Base-by-base conservation (phyloP, 1,140 invertebrate species). In the Drosophila kepulauana region DNA sequence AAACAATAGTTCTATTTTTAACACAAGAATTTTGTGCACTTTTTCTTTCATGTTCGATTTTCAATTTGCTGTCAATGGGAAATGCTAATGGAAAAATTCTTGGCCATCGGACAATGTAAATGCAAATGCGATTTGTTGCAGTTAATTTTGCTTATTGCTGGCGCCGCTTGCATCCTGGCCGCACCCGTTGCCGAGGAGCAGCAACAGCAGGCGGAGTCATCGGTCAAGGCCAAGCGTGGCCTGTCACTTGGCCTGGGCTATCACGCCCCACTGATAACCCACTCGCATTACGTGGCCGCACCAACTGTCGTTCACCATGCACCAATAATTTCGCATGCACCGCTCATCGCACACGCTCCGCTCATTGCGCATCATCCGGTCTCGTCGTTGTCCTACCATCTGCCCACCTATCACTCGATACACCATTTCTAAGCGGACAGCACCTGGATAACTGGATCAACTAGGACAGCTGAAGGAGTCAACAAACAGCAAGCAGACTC, bases 261-360 rank as follows among this genome's bases (percentile, higher is more conserved):
- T 54, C 91, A 92, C 71, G 81, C 91, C 41, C 91, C 91, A 16
- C n/a, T 92, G 46, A 20, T 92, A 15, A 81, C 91, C 25, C 79
- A 81, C 30, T 86, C 91, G 43, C 88, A 91, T 62, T 77, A 81
- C 25, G 82, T 91, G 4, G 72, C 90, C 20, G 80, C 91, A 30
- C 78, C 86, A 16, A 71, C 91, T 28, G n/a, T 91, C 4, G 73
- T 86, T 11, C 91, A 91, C 54, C 77, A 85, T 45, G 90, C 90
- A 7, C 89, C 89, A 25, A 65, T 91, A 16, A 82, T 91, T 63
- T 87, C 82, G 30, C 86, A 90, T 65, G 86, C 86, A 57, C 88
- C 88, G 30, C 72, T 88, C 68, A 84, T 89, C 54, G 54, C 85
- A 20, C 85, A 89, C 67, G 84, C 86, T 5, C 85, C 85, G 7